These are phyloP conservation scores for Scaptomyza montana DNA, from an alignment of 1,140 invertebrate species.

Conservation along the genomic window DNA sequence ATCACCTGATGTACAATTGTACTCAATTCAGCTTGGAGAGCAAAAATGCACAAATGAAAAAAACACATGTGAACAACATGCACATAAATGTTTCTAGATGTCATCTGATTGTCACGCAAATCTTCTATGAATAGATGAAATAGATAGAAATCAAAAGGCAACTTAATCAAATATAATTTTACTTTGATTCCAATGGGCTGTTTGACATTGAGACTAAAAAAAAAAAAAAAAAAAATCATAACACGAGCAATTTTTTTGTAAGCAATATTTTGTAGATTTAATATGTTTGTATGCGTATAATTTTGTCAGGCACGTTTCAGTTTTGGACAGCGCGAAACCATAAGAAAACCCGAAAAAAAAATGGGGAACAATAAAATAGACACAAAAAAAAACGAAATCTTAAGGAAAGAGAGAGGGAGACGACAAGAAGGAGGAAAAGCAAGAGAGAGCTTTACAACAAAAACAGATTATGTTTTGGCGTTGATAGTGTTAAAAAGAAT, in stretches of 20 bases:
- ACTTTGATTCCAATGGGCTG: slow-evolving; percentile 17
- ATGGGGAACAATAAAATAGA: slow-evolving; percentile 57
- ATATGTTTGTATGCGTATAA: neutral
- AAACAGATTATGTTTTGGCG: neutral
- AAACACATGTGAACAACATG: neutral
- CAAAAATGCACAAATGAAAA: neutral
- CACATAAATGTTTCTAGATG: neutral
- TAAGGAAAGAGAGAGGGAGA: neutral
- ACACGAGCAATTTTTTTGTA: slow-evolving; percentile 1
- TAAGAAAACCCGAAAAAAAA: slow-evolving; percentile 72
- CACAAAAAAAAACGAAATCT: slow-evolving; percentile 37
- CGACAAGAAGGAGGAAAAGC: neutral
- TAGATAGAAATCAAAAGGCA: slow-evolving; percentile 26
- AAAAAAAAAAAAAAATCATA: slow-evolving; percentile 20
- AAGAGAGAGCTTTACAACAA: slow-evolving; percentile 11
- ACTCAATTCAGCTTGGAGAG: no score
- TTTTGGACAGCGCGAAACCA: slow-evolving; percentile 75
- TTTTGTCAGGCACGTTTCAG: slow-evolving; percentile 18
- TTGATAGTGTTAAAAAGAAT: slow-evolving; percentile 19
- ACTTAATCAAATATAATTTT: slow-evolving; percentile 23
- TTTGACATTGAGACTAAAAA: slow-evolving; percentile 19
- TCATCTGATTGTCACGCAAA: slow-evolving; percentile 23
- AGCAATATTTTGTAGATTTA: slow-evolving; percentile 7
- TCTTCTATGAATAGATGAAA: slow-evolving; percentile 17
- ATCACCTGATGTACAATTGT: neutral